Percentiles rank a stretch among this genome's conserved stretches.
Conservation (phyloP, 1,140 invertebrate genomes). For the Drosophila pruinosa region DNA sequence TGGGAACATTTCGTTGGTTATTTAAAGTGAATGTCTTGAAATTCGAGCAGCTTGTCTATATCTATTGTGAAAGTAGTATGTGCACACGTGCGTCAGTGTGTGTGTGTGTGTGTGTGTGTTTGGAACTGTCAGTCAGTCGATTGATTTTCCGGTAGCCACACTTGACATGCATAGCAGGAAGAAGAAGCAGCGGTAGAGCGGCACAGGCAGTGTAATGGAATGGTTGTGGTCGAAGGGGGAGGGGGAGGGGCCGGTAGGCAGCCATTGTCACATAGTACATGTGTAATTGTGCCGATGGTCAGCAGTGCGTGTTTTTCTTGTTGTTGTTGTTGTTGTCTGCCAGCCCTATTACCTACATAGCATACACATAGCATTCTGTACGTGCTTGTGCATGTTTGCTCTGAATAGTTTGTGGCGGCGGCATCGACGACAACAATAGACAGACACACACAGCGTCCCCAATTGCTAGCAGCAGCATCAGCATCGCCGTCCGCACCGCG, state of each 20-base stretch:
- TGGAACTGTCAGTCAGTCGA: slow-evolving; percentile 67
- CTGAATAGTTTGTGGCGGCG: slow-evolving; percentile 55
- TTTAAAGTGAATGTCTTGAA: slow-evolving; percentile 58
- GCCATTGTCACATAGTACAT: slow-evolving; percentile 56
- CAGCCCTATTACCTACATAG: slow-evolving; percentile 66
- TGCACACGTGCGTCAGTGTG: neutral
- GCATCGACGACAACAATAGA: slow-evolving; percentile 44
- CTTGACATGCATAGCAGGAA: slow-evolving; percentile 69
- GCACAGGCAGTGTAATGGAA: too few relatives aligned
- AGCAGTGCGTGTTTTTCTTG: slow-evolving; percentile 43
- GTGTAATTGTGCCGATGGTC: slow-evolving; percentile 73
- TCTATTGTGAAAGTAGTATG: slow-evolving; percentile 63
- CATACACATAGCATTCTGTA: slow-evolving; percentile 18
- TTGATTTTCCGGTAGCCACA: slow-evolving; percentile 78
- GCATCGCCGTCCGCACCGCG: neutral
- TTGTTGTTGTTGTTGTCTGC: slow-evolving; percentile 24
- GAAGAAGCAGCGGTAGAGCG: slow-evolving; percentile 15
- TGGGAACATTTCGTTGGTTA: slow-evolving; percentile 40
- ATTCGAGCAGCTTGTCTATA: slow-evolving; percentile 50
- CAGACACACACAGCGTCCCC: slow-evolving; percentile 18
- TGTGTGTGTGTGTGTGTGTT: slow-evolving; percentile 10
- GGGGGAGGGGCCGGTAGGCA: neutral
- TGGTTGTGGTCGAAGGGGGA: neutral
- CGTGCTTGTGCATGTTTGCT: slow-evolving; percentile 32
- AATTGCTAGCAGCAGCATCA: slow-evolving; percentile 47